Evolutionary conservation across 2,113 vertebrate species (phyloP), one percentile per base, ranked within the genome.

Genomic region (Brachyistius frenatus): DNA sequence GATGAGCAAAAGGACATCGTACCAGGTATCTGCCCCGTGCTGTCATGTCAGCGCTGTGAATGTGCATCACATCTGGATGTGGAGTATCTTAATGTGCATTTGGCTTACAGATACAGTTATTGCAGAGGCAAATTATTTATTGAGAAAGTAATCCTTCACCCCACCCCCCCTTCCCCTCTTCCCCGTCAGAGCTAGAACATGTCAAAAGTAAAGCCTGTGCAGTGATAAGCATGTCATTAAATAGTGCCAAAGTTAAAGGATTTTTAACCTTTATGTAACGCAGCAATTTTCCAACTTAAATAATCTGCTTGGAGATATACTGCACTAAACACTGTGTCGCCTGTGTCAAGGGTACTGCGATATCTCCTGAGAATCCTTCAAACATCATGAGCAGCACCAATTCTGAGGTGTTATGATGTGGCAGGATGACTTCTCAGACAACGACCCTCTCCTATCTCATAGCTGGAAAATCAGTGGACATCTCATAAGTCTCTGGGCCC

Each of bases 381-480:
- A 78, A 87, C 54, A 80, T 76, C 83, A 81, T 35, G 56, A 74
- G 73, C 83, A 72, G 84, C 81, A 88, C 82, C 88, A 91, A 91
- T 92, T 81, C 76, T 49, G 55, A 85, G 89, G 90, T 89, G 92
- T 91, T 87, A 78, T 89, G 86, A 91, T 76, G 80, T 85, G 76
- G 78, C 69, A 70, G 69, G 66, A 81, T 60, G 76, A 80, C 81
- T 85, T 60, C 69, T 83, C 80, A 74, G 78, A 85, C 53, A 61
- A n/a, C 35, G 47, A 72, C 37, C 72, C 68, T 35, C 68, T 78
- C 73, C 75, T 78, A 60, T 58, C 66, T 60, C 63, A 56, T 76
- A 68, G 73, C 52, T 69, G 62, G 60, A 72, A 23, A 89, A 88
- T 86, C 75, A 85, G 76, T 81, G 87, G 80, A 80, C 84, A 84